Base-by-base conservation (phyloP, 1,140 invertebrate genomes). In the Dysdera silvatica region DNA sequence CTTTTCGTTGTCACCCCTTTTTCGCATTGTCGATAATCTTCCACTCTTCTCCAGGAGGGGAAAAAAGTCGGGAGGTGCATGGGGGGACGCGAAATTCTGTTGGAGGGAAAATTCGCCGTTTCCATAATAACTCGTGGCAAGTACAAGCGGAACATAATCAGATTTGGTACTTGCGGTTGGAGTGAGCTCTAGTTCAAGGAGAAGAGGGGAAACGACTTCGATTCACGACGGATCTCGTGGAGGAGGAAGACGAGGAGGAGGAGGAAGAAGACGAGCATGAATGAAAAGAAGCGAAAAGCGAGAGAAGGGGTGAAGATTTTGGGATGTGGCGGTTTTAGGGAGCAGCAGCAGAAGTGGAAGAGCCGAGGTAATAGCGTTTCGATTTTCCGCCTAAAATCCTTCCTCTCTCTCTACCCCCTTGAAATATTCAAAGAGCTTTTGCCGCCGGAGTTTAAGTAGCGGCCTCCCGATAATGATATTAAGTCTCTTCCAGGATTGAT, bases 381-480 rank as follows among this genome's bases (percentile, higher is more conserved):
- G 58, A 61, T 61, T 61, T 61, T 61, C 58, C 43, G 28, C 29
- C 55, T 26, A 60, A 60, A 51, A 49, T 47, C 57, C 47, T 49
- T 41, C 20, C 8, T 57, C 26, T n/a, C n/a, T 31, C 37, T 18
- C 57, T 48, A 28, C 57, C 33, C 28, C 48, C 58, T 54, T 61
- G 59, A 61, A 61, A 61, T 61, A 61, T 61, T 61, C 59, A 61
- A n/a, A n/a, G 45, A 23, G 49, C 47, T 49, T 61, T 43, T 61
- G 51, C 58, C 45, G 49, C 58, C 45, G 18, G 58, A 61, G 48
- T 61, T 61, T 61, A 61, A 61, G 59, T 61, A 61, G 59, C 49
- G 37, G 59, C 49, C 47, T 54, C 51, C 45, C 59, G 59, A 61
- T 61, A 61, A 61, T 61, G 59, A 61, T 61, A 61, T 61, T 61